Percentiles rank a stretch among this genome's conserved stretches.
phyloP scores from a whole-genome alignment of 1,140 invertebrate genomes.

The Acromyrmex heyeri region DNA sequence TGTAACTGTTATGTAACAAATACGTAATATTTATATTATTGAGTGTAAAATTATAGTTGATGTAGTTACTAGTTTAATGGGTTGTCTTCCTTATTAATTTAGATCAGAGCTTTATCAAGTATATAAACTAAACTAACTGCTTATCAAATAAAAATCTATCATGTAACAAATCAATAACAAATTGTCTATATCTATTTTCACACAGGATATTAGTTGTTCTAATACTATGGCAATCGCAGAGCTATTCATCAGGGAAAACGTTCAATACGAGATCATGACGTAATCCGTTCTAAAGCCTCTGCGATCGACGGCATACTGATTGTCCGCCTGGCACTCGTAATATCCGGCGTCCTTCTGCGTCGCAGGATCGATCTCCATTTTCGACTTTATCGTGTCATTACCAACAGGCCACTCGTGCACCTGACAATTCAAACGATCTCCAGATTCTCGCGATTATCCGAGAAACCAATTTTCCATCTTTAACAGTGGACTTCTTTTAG shows the following conservation, averaged over 20 bases:
- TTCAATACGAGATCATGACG: conserved; percentile 89
- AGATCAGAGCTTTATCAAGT: background rate
- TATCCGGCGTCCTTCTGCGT: conserved; percentile 93
- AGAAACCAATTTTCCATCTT: background rate
- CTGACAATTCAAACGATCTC: conserved; percentile 85
- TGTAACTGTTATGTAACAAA: too few species aligned
- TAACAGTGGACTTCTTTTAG: background rate
- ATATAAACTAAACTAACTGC: background rate
- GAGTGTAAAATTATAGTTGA: too few species aligned
- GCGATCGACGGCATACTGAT: conserved; percentile 92
- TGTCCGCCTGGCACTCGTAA: conserved; percentile 92
- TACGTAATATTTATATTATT: too few species aligned
- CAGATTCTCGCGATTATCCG: background rate
- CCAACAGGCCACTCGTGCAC: conserved; percentile 95
- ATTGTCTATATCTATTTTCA: conserved; percentile 38
- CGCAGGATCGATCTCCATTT: conserved; percentile 96
- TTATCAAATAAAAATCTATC: conserved; percentile 43
- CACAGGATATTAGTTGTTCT: conserved; percentile 21
- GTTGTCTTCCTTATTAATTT: background rate
- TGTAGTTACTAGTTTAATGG: too few species aligned
- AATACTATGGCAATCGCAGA: background rate
- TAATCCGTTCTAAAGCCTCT: conserved; percentile 91
- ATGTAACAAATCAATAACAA: conserved; percentile 32
- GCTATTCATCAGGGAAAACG: background rate
- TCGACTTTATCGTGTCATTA: conserved; percentile 94